Conservation (phyloP, 2,797 vertebrate species). For the Notolabrus celidotus region DNA sequence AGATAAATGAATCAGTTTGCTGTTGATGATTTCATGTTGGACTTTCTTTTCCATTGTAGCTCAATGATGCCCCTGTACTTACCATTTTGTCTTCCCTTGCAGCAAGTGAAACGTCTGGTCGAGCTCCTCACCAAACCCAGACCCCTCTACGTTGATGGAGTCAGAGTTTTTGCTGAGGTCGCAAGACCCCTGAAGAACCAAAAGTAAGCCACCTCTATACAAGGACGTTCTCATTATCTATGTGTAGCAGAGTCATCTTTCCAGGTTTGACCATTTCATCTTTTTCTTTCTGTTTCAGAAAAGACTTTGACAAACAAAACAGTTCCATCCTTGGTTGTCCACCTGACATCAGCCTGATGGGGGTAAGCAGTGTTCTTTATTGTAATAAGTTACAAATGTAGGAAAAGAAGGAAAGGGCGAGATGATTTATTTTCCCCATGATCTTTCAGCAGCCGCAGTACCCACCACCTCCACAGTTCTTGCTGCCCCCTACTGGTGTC, state of each 20-base stretch:
- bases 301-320: slow-evolving; percentile 80
- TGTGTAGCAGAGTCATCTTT: background rate
- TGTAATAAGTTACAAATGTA: background rate
- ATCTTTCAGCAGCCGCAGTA: slow-evolving; percentile 41
- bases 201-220: slow-evolving; percentile 83
- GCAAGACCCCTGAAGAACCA: slow-evolving; percentile 89
- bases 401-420: background rate
- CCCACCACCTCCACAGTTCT: slow-evolving; percentile 52
- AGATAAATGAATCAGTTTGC: background rate
- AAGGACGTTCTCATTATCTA: background rate
- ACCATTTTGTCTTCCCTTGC: slow-evolving; percentile 44
- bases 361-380: slow-evolving; percentile 62
- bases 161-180: slow-evolving; percentile 93
- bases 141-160: slow-evolving; percentile 93
- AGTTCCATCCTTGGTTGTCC: slow-evolving; percentile 80
- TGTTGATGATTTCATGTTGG: background rate
- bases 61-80: background rate
- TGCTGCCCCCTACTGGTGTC: slow-evolving; percentile 53
- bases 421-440: background rate
- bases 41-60: background rate
- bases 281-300: slow-evolving; percentile 72
- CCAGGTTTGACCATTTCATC: background rate
- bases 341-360: slow-evolving; percentile 70
- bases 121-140: slow-evolving; percentile 91
- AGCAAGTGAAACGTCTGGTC: slow-evolving; percentile 95